phyloP scores from a whole-genome alignment of 2,113 vertebrate species.

The Tachysurus vachellii region DNA sequence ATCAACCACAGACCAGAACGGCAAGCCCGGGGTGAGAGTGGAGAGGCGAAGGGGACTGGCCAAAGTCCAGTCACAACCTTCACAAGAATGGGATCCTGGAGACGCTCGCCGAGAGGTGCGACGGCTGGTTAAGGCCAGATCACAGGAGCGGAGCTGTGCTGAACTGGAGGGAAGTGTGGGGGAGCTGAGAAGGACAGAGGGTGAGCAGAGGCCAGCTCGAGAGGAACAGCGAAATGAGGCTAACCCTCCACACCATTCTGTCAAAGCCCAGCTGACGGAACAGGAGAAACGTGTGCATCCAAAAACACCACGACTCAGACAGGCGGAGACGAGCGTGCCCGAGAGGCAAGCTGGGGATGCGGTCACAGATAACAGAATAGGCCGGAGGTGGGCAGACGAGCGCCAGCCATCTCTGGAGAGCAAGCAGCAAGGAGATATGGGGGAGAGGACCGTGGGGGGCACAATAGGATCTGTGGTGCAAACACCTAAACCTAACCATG shows the following conservation, averaged over 20 bases:
- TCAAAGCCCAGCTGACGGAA: conserved; percentile 56
- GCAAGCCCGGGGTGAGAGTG: conserved; percentile 73
- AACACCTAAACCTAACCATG: conserved; percentile 49
- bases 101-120: conserved; percentile 82
- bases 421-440: conserved; percentile 70
- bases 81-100: conserved; percentile 83
- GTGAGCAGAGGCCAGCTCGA: conserved; percentile 65
- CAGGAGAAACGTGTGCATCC: conserved; percentile 78
- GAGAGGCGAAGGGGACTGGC: conserved; percentile 77
- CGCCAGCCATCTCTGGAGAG: conserved; percentile 74
- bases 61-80: conserved; percentile 71
- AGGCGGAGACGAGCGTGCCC: conserved; percentile 58
- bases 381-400: conserved; percentile 71
- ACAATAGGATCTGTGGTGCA: conserved; percentile 46
- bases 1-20: conserved; percentile 76
- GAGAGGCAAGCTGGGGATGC: conserved; percentile 71
- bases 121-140: conserved; percentile 85
- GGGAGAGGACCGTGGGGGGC: conserved; percentile 76
- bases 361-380: conserved; percentile 61
- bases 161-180: conserved; percentile 70
- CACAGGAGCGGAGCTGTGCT: conserved; percentile 83
- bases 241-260: conserved; percentile 55
- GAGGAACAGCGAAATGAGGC: conserved; percentile 64
- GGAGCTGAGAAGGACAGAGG: conserved; percentile 79
- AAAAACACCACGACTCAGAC: conserved; percentile 75